Base-by-base conservation (phyloP, 1,140 invertebrate genomes). In the Megathymus violae region DNA sequence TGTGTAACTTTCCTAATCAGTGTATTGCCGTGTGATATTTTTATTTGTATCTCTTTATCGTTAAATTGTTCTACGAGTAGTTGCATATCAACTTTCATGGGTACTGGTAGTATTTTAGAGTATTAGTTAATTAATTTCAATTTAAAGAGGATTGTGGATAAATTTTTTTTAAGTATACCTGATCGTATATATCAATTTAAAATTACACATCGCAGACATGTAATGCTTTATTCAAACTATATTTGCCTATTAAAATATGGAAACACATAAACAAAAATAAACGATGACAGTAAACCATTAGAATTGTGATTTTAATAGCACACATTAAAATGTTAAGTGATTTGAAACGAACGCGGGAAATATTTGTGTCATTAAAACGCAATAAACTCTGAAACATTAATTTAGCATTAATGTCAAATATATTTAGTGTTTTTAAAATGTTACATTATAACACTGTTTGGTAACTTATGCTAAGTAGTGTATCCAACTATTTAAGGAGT, bases 271-370 rank as follows among this genome's bases (percentile, higher is more conserved):
- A 58, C 52, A 44, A 58, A 46, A 31, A 59, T 36, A 59, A 46
- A 59, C 34, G 54, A 46, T 59, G 54, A 59, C 54, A 59, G 43
- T 59, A 19, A 36, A 19, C 54, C 54, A 59, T 59, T 59, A 34
- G 25, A 31, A 16, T 34, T 13, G 54, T 46, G 54, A 59, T 47
- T 59, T 59, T 59, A 59, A 58, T 47, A 47, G 54, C 54, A 31
- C n/a, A 10, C 54, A 59, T 59, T 58, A 58, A 58, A 58, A 46
- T 58, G 41, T 58, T 47, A 46, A 46, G 54, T 59, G 54, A 59
- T 59, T 58, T 46, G 25, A 58, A 58, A 59, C 4, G 27, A 25
- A 46, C 41, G 13, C 14, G 15, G 41, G 6, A 27, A 46, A 47
- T 47, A 47, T 46, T 59, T 59, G 36, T 59, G 13, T 59, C 54